A percentile compares a stretch with the other conserved stretches of the same genome.
phyloP scores from a whole-genome alignment of 2,797 vertebrate genomes.

The Sebastolobus alascanus region DNA sequence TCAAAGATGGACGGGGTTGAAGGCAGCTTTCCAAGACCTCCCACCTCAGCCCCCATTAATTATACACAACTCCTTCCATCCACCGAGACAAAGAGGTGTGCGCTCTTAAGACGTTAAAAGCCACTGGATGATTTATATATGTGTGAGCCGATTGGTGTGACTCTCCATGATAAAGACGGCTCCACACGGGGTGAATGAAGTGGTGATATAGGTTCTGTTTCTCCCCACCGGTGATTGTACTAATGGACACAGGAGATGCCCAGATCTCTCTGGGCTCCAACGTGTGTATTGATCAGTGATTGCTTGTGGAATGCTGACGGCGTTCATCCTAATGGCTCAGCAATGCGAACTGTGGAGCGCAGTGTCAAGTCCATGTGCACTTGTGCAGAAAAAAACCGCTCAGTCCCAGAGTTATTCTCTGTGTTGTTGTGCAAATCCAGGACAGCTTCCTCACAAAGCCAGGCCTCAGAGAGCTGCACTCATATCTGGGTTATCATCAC shows the following conservation, averaged over 20 bases:
- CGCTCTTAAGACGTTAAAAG: conserved; percentile 70
- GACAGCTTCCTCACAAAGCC: conserved; percentile 1
- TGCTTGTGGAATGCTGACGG: conserved; percentile 33
- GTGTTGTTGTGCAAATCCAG: conserved; percentile 18
- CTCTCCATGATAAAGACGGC: conserved; percentile 34
- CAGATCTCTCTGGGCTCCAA: conserved; percentile 1
- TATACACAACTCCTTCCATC: conserved; percentile 67
- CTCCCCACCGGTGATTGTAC: conserved; percentile 25
- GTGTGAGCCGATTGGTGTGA: conserved; percentile 25
- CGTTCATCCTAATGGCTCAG: conserved; percentile 33
- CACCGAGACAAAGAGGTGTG: conserved; percentile 60
- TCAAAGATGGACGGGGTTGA: conserved; percentile 28
- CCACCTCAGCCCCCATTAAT: conserved; percentile 72
- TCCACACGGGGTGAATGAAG: not conserved
- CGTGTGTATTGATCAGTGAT: conserved; percentile 56
- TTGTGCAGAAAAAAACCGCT: conserved; percentile 16
- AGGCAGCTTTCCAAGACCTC: conserved; percentile 46
- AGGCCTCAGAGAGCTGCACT: conserved; percentile 12
- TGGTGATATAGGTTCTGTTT: conserved; percentile 32
- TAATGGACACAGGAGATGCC: conserved; percentile 52
- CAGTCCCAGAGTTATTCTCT: not conserved
- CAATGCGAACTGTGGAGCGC: conserved; percentile 11
- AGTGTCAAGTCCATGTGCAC: conserved; percentile 28
- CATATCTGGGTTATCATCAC: conserved; percentile 8
- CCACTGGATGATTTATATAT: conserved; percentile 70